Evolutionary conservation across 2,888 invertebrate genomes (phyloP), one percentile per base, ranked within the genome.

Genomic region (Drosophila algonquin): DNA sequence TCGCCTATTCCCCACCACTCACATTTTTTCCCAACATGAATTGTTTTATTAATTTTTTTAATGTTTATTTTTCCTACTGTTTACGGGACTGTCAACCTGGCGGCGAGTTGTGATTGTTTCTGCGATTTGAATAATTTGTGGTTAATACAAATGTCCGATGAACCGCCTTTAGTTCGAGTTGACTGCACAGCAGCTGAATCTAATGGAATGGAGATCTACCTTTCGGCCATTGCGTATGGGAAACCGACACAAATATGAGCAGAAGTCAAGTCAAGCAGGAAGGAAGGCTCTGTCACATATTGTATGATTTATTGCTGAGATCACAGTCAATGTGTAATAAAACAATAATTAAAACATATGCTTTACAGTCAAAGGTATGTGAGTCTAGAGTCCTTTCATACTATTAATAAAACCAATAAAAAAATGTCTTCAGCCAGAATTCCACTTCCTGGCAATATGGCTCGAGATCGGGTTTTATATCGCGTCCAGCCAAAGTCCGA

Each of bases 81-180:
- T 69, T 75, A 75, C 72, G 76, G 68, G 52, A 73, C 70, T 81
- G 84, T 80, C 81, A 86, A 80, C 81, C 48, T 21, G 54, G 77
- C 68, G 79, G 75, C 64, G 50, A 72, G 54, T 40, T 58, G 59
- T 68, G 73, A 67, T 72, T 46, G 59, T 69, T 72, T 48, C 48
- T 55, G 56, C 59, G 71, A 63, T 56, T 68, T 56, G 51, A 48
- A 59, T 64, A 77, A 80, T 76, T 82, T 75, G 67, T 61, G 60
- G 62, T 58, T 57, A 16, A 73, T 51, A 50, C 32, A 54, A 61
- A 57, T 59, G 56, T 72, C 57, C 54, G 54, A 53, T 67, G 74
- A 61, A 72, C 47, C 59, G 63, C 44, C 53, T 77, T 80, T 76
- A 77, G 86, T 84, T 84, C 72, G 63, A 64, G 67, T 77, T 74